phyloP scores from a whole-genome alignment of 2,797 vertebrate genomes.

The Sebastiscus albofasciatus region DNA sequence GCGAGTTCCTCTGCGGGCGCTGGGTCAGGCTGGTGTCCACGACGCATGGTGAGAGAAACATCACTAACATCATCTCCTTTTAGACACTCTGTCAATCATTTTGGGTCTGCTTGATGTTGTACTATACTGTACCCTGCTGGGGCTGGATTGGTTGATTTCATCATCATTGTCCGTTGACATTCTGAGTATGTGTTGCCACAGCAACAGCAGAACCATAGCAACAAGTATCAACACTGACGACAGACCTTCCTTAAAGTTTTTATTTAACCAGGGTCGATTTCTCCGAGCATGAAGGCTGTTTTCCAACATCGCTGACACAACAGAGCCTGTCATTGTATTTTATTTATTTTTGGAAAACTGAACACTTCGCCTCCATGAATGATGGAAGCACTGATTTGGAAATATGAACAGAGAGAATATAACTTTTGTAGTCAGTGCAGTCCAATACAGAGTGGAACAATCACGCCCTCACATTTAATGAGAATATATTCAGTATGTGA shows the following conservation, averaged over 20 bases:
- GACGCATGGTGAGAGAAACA: conserved; percentile 91
- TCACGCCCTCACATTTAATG: neutral
- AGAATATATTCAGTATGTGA: neutral
- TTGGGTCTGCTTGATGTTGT: neutral
- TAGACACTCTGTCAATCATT: neutral
- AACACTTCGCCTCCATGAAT: neutral
- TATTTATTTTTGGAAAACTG: neutral
- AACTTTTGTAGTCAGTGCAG: neutral
- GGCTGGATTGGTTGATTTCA: neutral
- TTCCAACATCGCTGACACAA: neutral
- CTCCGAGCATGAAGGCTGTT: neutral
- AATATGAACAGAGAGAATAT: neutral
- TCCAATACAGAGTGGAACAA: neutral
- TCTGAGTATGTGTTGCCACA: conserved; percentile 9
- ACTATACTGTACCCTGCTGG: neutral
- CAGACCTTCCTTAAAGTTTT: neutral
- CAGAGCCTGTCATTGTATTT: neutral
- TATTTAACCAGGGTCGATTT: neutral
- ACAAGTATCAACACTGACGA: conserved; percentile 4
- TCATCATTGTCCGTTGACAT: conserved; percentile 1
- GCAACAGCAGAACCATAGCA: conserved; percentile 1
- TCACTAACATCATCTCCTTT: neutral
- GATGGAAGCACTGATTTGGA: neutral
- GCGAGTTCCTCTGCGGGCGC: conserved; percentile 89
- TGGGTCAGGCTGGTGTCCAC: conserved; percentile 90